Conservation (phyloP, 1,140 invertebrate genomes). For the Sminthurinus signatus region DNA sequence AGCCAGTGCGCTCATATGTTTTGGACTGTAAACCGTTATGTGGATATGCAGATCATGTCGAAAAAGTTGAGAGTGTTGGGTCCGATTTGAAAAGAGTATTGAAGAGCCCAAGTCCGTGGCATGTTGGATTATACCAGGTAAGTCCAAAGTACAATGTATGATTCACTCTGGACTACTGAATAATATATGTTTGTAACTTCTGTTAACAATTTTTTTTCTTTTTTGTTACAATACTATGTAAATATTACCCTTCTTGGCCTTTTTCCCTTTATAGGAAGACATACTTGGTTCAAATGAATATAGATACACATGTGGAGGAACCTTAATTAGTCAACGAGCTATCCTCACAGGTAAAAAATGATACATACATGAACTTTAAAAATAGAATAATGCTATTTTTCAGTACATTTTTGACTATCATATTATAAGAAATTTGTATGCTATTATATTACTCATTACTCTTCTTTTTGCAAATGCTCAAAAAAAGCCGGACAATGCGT, state of each 20-base stretch:
- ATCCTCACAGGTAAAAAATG: neutral
- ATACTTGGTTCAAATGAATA: neutral
- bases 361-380: neutral
- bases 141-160: too few relatives aligned
- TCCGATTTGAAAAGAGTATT: neutral
- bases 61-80: too few relatives aligned
- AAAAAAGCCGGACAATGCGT: neutral
- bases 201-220: too few relatives aligned
- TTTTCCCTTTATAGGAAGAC: too few relatives aligned
- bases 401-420: neutral
- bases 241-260: too few relatives aligned
- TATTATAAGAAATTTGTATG: neutral
- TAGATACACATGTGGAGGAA: neutral
- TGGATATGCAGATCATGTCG: too few relatives aligned
- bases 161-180: too few relatives aligned
- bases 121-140: neutral
- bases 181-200: too few relatives aligned
- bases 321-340: neutral
- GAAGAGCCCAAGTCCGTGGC: neutral
- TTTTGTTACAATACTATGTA: too few relatives aligned
- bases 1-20: too few relatives aligned
- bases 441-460: neutral
- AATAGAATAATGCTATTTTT: neutral
- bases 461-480: neutral
- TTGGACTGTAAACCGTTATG: too few relatives aligned